phyloP scores from a whole-genome alignment of 1,140 invertebrate species.

The Dryas iulia region DNA sequence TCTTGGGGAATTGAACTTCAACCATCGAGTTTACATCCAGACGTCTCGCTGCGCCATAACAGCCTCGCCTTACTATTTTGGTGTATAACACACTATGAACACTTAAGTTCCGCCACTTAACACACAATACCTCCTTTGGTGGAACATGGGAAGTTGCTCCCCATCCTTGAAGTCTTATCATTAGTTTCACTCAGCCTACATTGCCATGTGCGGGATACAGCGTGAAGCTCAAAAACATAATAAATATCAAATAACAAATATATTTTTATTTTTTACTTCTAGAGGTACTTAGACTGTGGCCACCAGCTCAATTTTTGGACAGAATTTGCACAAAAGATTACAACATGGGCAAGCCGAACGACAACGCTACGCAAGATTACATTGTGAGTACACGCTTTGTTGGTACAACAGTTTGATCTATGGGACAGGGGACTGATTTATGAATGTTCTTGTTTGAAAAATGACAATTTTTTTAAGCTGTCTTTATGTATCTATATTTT shows the following conservation, averaged over 20 bases:
- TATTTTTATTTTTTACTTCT: slow-evolving; percentile 35
- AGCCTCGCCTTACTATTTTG: too few relatives aligned
- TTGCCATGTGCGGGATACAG: not conserved
- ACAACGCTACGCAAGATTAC: slow-evolving; percentile 45
- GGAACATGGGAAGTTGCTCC: too few relatives aligned
- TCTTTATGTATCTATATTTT: too few relatives aligned
- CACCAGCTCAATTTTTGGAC: slow-evolving; percentile 62
- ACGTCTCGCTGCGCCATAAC: too few relatives aligned
- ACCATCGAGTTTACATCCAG: too few relatives aligned
- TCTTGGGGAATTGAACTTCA: too few relatives aligned
- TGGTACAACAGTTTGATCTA: too few relatives aligned
- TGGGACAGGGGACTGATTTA: not conserved
- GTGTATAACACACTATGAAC: too few relatives aligned
- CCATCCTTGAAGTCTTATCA: too few relatives aligned
- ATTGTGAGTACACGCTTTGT: slow-evolving; percentile 42
- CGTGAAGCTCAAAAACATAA: not conserved
- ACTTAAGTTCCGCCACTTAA: too few relatives aligned
- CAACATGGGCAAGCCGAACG: slow-evolving; percentile 58
- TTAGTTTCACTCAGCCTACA: not conserved
- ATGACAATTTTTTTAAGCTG: too few relatives aligned
- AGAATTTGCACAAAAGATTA: slow-evolving; percentile 73
- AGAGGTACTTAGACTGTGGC: slow-evolving; percentile 81
- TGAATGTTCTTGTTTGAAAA: not conserved
- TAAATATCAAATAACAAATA: not conserved
- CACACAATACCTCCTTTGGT: too few relatives aligned